Evolutionary conservation across 1,140 invertebrate genomes (phyloP), one percentile per base, ranked within the genome.

Genomic region (Lasaia peninsularis): DNA sequence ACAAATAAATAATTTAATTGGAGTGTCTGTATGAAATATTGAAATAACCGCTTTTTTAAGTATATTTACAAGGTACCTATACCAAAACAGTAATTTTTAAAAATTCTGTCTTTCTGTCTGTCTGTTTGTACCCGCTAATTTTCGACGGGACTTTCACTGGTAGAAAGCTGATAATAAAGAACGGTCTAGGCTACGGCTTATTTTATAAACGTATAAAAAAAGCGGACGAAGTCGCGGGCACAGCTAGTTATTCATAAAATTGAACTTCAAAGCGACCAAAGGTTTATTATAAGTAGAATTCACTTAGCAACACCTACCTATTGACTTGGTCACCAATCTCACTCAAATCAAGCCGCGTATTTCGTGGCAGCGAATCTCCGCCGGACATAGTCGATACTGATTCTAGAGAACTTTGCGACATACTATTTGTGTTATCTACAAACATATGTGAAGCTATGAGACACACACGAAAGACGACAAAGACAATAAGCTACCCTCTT

Each of bases 311-410:
- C 50, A 59, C 10, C 71, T 73, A 89, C 89, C 88, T 86, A 67
- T 90, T 90, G 11, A 90, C 89, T 64, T 89, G 79, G 65, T 90
- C 89, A 53, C 86, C 84, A 44, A 85, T 79, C 67, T 89, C 89
- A 63, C 78, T 86, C 56, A 88, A 67, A 60, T 89, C 86, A 54
- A 89, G 61, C 18, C 76, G 75, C 16, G 77, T 59, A 55, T 87
- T 87, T 55, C 86, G 75, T 0, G 86, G 78, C 14, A 88, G 71
- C 14, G 80, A 89, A 49, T 88, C 86, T 5, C 88, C 88, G 8
- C 87, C 86, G 9, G 89, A 90, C 85, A 90, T 87, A 18, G 86
- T 88, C 5, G 89, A 93, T 10, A 92, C 87, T 0, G 92, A 94
- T 69, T 93, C 92, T 56, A 94, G 89, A 62, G 92, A 93, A 57